A percentile compares a stretch with the other conserved stretches of the same genome.
Evolutionary conservation across 2,113 vertebrate genomes (phyloP).

Genomic region (Rousettus leschenaultii): DNA sequence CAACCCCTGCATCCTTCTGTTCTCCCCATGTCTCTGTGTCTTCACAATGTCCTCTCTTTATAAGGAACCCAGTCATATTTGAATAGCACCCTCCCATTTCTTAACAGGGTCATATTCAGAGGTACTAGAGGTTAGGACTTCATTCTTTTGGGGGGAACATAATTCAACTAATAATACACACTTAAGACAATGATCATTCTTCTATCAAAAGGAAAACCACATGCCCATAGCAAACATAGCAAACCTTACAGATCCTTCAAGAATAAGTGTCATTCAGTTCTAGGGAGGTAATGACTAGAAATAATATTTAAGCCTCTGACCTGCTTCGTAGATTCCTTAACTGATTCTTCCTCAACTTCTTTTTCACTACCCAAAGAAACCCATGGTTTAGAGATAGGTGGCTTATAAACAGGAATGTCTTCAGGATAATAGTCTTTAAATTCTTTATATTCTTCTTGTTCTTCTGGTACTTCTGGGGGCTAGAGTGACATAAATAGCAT

Average conservation of each 20-base stretch:
- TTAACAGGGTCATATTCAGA: background rate
- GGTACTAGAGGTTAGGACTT: background rate
- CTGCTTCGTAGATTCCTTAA: constrained; percentile 81
- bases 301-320: constrained; percentile 71
- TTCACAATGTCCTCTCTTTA: background rate
- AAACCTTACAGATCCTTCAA: background rate
- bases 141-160: background rate
- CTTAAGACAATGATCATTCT: background rate
- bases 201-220: background rate
- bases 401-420: constrained; percentile 70
- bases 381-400: constrained; percentile 85
- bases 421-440: constrained; percentile 55
- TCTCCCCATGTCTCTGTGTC: background rate
- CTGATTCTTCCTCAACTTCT: constrained; percentile 92
- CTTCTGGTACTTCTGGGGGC: constrained; percentile 77
- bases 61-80: background rate
- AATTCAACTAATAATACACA: background rate
- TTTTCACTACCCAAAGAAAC: constrained; percentile 91
- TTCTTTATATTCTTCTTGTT: constrained; percentile 63
- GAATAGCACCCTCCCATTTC: background rate
- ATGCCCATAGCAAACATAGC: background rate
- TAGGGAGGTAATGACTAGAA: background rate
- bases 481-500: constrained; percentile 69
- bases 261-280: background rate
- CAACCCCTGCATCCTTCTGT: background rate